Evolutionary conservation across 2,113 vertebrate species (phyloP).

Genomic region (Chionodraco myersi): DNA sequence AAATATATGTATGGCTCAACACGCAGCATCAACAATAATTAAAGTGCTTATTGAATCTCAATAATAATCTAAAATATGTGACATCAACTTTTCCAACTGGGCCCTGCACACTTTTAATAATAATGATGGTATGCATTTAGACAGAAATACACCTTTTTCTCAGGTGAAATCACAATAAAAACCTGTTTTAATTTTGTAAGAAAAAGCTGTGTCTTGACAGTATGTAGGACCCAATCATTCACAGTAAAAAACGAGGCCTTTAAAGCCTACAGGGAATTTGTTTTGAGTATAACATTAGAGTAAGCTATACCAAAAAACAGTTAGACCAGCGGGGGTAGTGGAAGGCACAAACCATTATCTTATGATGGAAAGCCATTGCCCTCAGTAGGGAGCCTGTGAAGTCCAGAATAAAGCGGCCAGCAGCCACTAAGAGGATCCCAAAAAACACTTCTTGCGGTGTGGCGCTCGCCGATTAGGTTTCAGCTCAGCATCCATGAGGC

Average conservation of each 20-base stretch:
- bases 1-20: not conserved
- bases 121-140: not conserved
- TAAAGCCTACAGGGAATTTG: not conserved
- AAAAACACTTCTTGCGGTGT: constrained; percentile 59
- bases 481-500: constrained; percentile 54
- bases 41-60: too few relatives aligned
- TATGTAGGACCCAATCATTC: not conserved
- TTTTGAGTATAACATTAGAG: not conserved
- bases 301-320: constrained; percentile 8
- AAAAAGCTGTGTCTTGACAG: not conserved
- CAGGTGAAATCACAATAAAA: not conserved
- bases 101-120: not conserved
- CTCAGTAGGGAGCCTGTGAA: constrained; percentile 34
- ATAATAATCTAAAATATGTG: not conserved
- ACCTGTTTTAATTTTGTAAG: not conserved
- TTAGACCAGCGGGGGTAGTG: not conserved
- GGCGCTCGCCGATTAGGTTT: constrained; percentile 66
- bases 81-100: not conserved
- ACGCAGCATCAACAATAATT: too few relatives aligned
- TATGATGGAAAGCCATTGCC: constrained; percentile 39
- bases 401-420: constrained; percentile 55
- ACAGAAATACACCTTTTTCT: too few relatives aligned
- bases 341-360: constrained; percentile 35
- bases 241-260: not conserved
- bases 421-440: constrained; percentile 60